A percentile compares a stretch with the other conserved stretches of the same genome.
phyloP scores from a whole-genome alignment of 1,140 invertebrate genomes.

The Neodiprion pinetum region DNA sequence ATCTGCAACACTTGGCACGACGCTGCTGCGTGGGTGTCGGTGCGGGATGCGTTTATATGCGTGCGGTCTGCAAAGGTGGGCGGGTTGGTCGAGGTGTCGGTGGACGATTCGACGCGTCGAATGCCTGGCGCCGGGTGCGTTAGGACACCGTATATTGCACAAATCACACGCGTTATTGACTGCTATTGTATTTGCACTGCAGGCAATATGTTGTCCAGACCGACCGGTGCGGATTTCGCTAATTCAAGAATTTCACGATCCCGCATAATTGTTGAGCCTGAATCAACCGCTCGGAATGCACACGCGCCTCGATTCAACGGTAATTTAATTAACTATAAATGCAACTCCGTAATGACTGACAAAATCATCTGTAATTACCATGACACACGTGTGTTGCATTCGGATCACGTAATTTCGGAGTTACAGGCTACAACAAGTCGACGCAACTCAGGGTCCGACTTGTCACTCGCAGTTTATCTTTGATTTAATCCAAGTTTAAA shows the following conservation, averaged over 20 bases:
- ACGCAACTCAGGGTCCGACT: too few relatives aligned
- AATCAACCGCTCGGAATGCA: not conserved
- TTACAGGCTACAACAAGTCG: too few relatives aligned
- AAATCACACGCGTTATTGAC: slow-evolving; percentile 62
- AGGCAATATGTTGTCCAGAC: not conserved
- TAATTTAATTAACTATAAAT: not conserved
- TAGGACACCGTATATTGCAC: slow-evolving; percentile 48
- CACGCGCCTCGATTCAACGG: not conserved
- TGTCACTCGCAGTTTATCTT: too few relatives aligned
- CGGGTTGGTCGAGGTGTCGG: not conserved
- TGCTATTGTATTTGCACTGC: slow-evolving; percentile 47
- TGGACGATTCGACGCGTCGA: slow-evolving; percentile 2
- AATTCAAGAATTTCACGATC: not conserved
- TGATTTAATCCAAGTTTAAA: too few relatives aligned
- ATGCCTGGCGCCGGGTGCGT: slow-evolving; percentile 1
- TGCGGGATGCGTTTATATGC: not conserved
- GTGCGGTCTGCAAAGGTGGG: not conserved
- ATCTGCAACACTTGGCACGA: slow-evolving; percentile 4
- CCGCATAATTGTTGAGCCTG: not conserved
- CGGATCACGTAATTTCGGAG: too few relatives aligned
- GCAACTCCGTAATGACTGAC: too few relatives aligned
- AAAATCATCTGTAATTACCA: too few relatives aligned
- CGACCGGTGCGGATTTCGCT: not conserved
- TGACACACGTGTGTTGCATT: too few relatives aligned
- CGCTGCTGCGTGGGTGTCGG: not conserved